Evolutionary conservation across 2,888 invertebrate species (phyloP).

Genomic region (Drosophila birchii): DNA sequence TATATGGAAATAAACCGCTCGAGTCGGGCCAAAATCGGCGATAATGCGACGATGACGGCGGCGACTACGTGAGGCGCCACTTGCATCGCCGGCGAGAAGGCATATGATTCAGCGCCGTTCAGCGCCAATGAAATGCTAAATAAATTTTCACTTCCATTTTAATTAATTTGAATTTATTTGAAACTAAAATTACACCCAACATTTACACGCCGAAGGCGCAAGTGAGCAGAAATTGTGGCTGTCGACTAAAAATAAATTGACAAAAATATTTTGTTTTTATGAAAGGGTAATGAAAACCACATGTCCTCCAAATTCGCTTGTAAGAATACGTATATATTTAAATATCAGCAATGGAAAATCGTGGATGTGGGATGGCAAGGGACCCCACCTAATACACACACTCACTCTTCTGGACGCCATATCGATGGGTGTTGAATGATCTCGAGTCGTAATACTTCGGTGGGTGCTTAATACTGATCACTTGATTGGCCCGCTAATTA

Average conservation of each 20-base stretch:
- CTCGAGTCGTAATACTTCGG: constrained; percentile 47
- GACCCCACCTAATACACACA: constrained; percentile 38
- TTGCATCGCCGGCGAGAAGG: constrained; percentile 41
- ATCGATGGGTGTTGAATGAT: constrained; percentile 48
- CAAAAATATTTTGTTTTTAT: constrained; percentile 67
- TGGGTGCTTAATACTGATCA: constrained; percentile 61
- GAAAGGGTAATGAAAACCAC: constrained; percentile 77
- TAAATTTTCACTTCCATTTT: constrained; percentile 79
- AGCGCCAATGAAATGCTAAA: constrained; percentile 71
- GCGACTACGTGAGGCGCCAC: constrained; percentile 72
- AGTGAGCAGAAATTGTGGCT: constrained; percentile 43
- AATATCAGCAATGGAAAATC: constrained; percentile 46
- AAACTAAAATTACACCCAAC: constrained; percentile 67
- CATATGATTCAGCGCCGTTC: constrained; percentile 60
- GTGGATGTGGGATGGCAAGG: constrained; percentile 22
- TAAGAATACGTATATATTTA: constrained; percentile 6
- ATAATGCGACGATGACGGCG: constrained; percentile 19
- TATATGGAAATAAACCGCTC: constrained; percentile 61
- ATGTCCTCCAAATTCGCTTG: constrained; percentile 68
- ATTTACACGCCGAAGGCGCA: constrained; percentile 41
- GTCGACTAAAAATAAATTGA: constrained; percentile 70
- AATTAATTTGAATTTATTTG: constrained; percentile 78
- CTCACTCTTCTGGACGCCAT: constrained; percentile 81
- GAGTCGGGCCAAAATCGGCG: constrained; percentile 59
- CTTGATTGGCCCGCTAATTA: constrained; percentile 51